These are phyloP conservation scores for Siderastrea siderea DNA, from an alignment of 92 coral and sea anemone species.

Conservation along the genomic window DNA sequence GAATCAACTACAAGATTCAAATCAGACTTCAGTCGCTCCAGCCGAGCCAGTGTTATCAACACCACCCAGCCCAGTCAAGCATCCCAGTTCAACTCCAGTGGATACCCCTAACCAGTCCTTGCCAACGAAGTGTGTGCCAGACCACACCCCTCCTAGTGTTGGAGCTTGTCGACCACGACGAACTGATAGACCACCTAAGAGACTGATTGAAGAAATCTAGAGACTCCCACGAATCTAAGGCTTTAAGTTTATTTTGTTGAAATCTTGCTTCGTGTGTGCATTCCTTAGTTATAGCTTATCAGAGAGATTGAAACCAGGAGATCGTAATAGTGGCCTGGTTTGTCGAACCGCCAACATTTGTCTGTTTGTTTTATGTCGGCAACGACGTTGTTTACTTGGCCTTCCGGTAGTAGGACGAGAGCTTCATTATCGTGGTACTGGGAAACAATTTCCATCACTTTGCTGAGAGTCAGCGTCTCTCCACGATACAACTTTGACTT, in stretches of 20 bases:
- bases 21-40: not conserved
- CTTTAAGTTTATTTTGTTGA: not conserved
- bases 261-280: no score
- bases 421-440: constrained; percentile 65
- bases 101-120: not conserved
- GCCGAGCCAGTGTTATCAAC: not conserved
- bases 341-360: no score
- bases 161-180: constrained; percentile 9
- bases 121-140: not conserved
- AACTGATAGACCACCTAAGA: constrained; percentile 3
- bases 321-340: no score
- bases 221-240: not conserved
- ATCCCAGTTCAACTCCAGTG: constrained; percentile 7
- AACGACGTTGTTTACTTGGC: constrained; percentile 9
- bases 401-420: constrained; percentile 30
- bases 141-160: not conserved
- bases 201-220: constrained; percentile 4
- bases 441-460: constrained; percentile 52
- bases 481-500: constrained; percentile 70
- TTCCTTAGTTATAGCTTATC: no score
- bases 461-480: constrained; percentile 48
- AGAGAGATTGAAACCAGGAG: no score
- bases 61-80: not conserved
- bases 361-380: not conserved
- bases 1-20: not conserved